phyloP scores from a whole-genome alignment of 2,797 vertebrate species.

The Malurus splendens region DNA sequence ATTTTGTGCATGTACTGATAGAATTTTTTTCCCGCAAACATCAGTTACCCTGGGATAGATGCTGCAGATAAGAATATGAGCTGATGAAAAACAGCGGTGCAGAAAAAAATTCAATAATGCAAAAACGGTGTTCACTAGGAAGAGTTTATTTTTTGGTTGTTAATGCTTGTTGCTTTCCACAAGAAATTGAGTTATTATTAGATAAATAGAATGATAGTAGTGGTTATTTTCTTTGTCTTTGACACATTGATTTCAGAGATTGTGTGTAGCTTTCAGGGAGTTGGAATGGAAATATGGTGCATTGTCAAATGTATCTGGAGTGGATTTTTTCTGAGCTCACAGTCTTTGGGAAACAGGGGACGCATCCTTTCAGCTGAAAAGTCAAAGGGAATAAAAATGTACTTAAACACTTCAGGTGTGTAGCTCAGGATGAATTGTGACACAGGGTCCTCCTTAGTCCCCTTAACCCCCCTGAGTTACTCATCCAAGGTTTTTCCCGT shows the following conservation, averaged over 20 bases:
- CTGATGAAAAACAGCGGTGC: not conserved
- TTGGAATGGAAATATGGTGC: not conserved
- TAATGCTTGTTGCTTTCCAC: not conserved
- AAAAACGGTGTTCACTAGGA: not conserved
- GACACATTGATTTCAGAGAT: not conserved
- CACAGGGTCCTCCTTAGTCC: not conserved
- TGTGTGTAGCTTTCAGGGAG: not conserved
- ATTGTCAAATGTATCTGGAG: not conserved
- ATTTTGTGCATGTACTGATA: not conserved
- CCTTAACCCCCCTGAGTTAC: rapidly evolving
- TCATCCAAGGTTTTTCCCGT: not conserved
- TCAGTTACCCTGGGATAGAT: not conserved
- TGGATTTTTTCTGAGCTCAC: not conserved
- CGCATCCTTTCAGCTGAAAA: not conserved
- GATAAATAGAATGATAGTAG: not conserved
- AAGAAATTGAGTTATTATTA: conserved; percentile 8
- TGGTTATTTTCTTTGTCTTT: conserved; percentile 2
- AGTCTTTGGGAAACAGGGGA: not conserved
- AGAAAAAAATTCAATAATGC: not conserved
- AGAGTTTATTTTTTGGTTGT: not conserved
- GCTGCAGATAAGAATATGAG: not conserved
- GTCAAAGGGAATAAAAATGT: not conserved
- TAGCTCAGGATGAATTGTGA: not conserved
- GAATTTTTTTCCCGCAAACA: not conserved
- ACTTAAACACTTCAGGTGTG: not conserved